These are phyloP conservation scores for Oreochromis mossambicus DNA, from an alignment of 2,797 vertebrate genomes.

Conservation along the genomic window DNA sequence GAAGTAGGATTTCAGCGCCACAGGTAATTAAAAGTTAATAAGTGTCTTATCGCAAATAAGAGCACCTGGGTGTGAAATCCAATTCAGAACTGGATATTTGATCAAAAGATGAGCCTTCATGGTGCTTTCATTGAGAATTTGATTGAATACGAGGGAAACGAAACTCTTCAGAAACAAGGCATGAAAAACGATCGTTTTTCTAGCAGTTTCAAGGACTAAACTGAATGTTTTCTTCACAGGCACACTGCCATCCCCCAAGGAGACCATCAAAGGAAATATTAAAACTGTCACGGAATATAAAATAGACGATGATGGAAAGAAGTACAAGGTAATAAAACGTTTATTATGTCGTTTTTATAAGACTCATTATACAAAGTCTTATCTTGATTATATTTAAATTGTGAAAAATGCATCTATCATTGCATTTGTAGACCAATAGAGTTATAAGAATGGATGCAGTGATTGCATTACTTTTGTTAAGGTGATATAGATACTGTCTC, in stretches of 20 bases:
- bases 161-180: rapidly evolving
- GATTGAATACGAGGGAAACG: neutral
- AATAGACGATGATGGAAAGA: conserved; percentile 91
- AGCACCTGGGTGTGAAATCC: neutral
- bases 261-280: conserved; percentile 90
- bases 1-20: rapidly evolving
- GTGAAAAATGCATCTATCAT: neutral
- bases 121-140: neutral
- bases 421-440: rapidly evolving
- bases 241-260: conserved; percentile 85
- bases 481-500: neutral
- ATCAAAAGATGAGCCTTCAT: neutral
- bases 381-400: neutral
- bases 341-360: rapidly evolving
- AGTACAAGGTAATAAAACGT: conserved; percentile 80
- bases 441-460: neutral
- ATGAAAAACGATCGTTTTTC: neutral
- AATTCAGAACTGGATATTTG: neutral
- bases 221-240: conserved; percentile 51
- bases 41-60: rapidly evolving
- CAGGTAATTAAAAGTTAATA: neutral
- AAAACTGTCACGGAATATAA: conserved; percentile 95
- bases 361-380: neutral
- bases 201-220: neutral
- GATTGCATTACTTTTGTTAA: neutral